These are phyloP conservation scores for Palloptera scutellata DNA, from an alignment of 2,888 invertebrate species.

Conservation along the genomic window DNA sequence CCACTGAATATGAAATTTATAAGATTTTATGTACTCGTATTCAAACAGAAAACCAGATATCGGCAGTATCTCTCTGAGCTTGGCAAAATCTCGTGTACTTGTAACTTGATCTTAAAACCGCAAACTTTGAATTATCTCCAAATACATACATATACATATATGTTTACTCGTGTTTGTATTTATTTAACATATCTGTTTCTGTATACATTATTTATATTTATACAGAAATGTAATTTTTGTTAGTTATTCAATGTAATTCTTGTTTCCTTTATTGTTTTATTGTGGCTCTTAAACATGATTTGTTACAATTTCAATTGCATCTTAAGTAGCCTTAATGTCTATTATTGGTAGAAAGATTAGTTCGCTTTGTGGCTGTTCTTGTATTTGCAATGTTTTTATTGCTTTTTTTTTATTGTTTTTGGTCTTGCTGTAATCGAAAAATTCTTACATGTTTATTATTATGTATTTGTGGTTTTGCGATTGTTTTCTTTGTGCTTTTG, in stretches of 20 bases:
- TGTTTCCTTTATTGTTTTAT: slow-evolving; percentile 2
- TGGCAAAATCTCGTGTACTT: not conserved
- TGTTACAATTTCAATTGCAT: slow-evolving; percentile 16
- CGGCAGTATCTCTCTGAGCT: too few species aligned
- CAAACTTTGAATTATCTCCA: slow-evolving; percentile 1
- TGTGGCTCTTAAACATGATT: slow-evolving; percentile 4
- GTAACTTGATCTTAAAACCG: slow-evolving; percentile 18
- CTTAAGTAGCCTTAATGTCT: slow-evolving; percentile 2
- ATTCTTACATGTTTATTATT: too few species aligned
- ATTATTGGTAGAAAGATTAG: not conserved
- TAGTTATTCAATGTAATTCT: not conserved
- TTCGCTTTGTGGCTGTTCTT: not conserved
- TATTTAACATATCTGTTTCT: not conserved
- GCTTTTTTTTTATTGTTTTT: too few species aligned
- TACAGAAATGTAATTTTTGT: not conserved
- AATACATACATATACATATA: not conserved
- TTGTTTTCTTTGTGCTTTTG: not conserved
- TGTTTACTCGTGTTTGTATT: too few species aligned
- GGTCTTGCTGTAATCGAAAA: too few species aligned
- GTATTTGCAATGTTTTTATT: not conserved
- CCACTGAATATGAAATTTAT: too few species aligned
- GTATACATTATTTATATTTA: too few species aligned
- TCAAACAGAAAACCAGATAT: too few species aligned
- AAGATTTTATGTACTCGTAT: too few species aligned
- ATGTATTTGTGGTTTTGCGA: too few species aligned